Evolutionary conservation across 2,113 vertebrate genomes (phyloP).

Genomic region (Amphiprion percula): DNA sequence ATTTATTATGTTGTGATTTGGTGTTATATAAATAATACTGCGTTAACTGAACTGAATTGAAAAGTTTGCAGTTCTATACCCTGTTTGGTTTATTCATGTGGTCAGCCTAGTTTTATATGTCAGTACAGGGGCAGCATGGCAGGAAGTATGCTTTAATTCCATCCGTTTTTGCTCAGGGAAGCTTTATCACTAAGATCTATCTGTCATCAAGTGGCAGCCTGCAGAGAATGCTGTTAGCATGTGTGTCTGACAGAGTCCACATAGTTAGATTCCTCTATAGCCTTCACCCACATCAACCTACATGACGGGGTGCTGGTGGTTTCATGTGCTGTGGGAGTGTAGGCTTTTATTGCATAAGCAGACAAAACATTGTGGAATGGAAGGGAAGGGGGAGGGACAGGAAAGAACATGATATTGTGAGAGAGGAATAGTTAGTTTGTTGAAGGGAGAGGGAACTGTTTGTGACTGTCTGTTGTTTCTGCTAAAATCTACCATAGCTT

Average conservation of each 20-base stretch:
- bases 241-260: conserved; percentile 15
- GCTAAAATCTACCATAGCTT: no score
- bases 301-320: conserved; percentile 28
- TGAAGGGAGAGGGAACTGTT: background rate
- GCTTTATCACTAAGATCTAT: conserved; percentile 64
- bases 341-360: conserved; percentile 54
- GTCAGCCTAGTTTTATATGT: conserved; percentile 5
- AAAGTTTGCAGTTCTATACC: no score
- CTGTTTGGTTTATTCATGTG: background rate
- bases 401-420: conserved; percentile 14
- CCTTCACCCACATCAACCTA: conserved; percentile 34
- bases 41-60: no score
- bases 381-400: background rate
- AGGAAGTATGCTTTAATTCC: conserved; percentile 40
- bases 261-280: conserved; percentile 39
- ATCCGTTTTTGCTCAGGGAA: conserved; percentile 57
- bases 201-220: conserved; percentile 66
- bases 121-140: conserved; percentile 37
- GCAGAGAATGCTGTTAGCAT: conserved; percentile 57
- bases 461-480: no score
- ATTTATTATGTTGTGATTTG: no score
- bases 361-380: conserved; percentile 35
- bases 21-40: no score
- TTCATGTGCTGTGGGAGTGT: conserved; percentile 15
- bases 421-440: conserved; percentile 6